Evolutionary conservation across 2,888 invertebrate species (phyloP).

Genomic region (Leucania comma): DNA sequence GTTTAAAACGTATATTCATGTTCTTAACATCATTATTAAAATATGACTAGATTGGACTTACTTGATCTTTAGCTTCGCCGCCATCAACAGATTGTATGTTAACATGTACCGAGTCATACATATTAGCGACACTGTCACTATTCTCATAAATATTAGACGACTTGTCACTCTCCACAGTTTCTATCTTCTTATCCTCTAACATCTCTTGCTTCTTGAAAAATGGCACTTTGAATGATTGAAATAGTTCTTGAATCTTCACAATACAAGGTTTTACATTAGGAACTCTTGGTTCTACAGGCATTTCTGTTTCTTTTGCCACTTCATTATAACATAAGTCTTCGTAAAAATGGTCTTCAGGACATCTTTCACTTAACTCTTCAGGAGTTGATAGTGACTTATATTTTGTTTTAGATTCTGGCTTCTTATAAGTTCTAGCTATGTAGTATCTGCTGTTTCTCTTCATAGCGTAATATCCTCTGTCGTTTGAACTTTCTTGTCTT

Average conservation of each 20-base stretch:
- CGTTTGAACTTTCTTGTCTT: conserved; percentile 77
- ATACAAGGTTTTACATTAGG: conserved; percentile 77
- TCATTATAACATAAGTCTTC: conserved; percentile 86
- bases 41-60: conserved; percentile 30
- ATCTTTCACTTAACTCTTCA: conserved; percentile 77
- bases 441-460: conserved; percentile 79
- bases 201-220: conserved; percentile 81
- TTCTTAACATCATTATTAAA: background rate
- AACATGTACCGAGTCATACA: conserved; percentile 86
- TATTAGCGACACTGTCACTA: conserved; percentile 75
- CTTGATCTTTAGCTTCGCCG: conserved; percentile 39
- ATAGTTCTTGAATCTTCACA: conserved; percentile 84
- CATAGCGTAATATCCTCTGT: conserved; percentile 85
- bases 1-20: background rate
- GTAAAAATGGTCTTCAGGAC: conserved; percentile 85
- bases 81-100: conserved; percentile 43
- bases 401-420: conserved; percentile 77
- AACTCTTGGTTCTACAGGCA: conserved; percentile 50
- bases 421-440: conserved; percentile 75
- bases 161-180: conserved; percentile 62
- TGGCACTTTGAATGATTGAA: conserved; percentile 83
- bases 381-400: conserved; percentile 80
- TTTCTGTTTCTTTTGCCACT: conserved; percentile 65
- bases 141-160: conserved; percentile 80
- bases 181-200: conserved; percentile 60